Evolutionary conservation across 2,797 vertebrate genomes (phyloP).

Genomic region (Aulostomus chinensis): DNA sequence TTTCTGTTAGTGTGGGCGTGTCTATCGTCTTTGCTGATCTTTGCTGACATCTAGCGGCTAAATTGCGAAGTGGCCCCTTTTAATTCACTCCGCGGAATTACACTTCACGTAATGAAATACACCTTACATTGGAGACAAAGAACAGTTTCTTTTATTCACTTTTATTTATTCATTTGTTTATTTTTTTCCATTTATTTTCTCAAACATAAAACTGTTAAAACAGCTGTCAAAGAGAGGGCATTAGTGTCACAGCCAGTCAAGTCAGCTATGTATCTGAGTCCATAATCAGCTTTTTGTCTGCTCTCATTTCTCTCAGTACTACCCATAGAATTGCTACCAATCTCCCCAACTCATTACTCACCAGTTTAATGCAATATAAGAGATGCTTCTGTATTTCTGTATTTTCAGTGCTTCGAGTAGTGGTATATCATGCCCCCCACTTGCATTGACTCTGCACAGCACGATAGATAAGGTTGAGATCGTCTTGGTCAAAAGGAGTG

Average conservation of each 20-base stretch:
- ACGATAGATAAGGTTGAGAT: slow-evolving; percentile 22
- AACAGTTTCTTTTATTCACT: slow-evolving; percentile 77
- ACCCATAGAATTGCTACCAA: slow-evolving; percentile 55
- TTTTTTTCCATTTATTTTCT: slow-evolving; percentile 71
- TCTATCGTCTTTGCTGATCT: slow-evolving; percentile 18
- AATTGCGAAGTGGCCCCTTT: rapidly evolving
- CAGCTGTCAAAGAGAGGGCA: slow-evolving; percentile 70
- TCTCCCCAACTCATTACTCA: slow-evolving; percentile 42
- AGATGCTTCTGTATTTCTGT: slow-evolving; percentile 27
- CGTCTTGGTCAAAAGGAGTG: slow-evolving; percentile 25
- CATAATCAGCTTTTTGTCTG: slow-evolving; percentile 29
- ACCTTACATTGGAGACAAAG: slow-evolving; percentile 61
- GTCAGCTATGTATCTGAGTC: slow-evolving; percentile 52
- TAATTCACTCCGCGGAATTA: too few relatives aligned
- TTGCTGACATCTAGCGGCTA: slow-evolving; percentile 53
- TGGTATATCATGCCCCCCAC: slow-evolving; percentile 11
- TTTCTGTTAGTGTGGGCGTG: slow-evolving; percentile 48
- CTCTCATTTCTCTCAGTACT: slow-evolving; percentile 39
- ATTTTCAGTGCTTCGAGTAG: slow-evolving; percentile 30
- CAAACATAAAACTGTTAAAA: slow-evolving; percentile 79
- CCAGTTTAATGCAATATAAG: slow-evolving; percentile 16
- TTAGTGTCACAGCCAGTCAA: slow-evolving; percentile 71
- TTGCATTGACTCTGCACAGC: slow-evolving; percentile 8
- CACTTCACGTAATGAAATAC: slow-evolving; percentile 5
- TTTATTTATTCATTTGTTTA: slow-evolving; percentile 76